These are phyloP conservation scores for Molorchus minor DNA, from an alignment of 2,888 invertebrate genomes.

Conservation along the genomic window DNA sequence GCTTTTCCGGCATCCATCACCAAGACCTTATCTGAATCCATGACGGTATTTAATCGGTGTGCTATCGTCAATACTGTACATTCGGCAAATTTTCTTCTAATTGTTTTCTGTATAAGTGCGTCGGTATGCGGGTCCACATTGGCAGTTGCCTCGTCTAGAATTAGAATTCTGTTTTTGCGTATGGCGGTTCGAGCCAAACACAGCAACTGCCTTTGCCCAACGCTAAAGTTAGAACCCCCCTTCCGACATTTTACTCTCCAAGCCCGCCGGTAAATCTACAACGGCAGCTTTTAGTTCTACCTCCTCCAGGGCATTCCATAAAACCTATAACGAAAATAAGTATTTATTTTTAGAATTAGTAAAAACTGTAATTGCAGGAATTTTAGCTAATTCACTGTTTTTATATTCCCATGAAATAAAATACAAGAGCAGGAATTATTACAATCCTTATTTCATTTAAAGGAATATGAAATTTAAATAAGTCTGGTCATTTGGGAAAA, in stretches of 20 bases:
- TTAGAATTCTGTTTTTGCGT: slow-evolving; percentile 57
- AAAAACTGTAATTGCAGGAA: background rate
- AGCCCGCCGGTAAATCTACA: slow-evolving; percentile 63
- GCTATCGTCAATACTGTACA: slow-evolving; percentile 86
- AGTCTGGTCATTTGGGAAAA: too few relatives aligned
- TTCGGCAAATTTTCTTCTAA: slow-evolving; percentile 74
- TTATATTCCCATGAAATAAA: too few relatives aligned
- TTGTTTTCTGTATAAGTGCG: slow-evolving; percentile 78
- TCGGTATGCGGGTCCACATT: slow-evolving; percentile 83
- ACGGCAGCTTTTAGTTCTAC: slow-evolving; percentile 74
- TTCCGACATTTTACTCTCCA: slow-evolving; percentile 63
- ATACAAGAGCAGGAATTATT: too few relatives aligned
- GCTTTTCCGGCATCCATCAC: slow-evolving; percentile 81
- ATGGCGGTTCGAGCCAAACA: slow-evolving; percentile 71
- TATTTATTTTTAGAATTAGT: background rate
- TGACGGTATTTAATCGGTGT: slow-evolving; percentile 82
- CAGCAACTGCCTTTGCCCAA: slow-evolving; percentile 70
- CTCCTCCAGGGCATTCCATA: slow-evolving; percentile 85
- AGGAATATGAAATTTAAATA: too few relatives aligned
- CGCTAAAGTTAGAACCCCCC: slow-evolving; percentile 64
- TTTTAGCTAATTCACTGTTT: background rate
- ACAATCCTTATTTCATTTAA: too few relatives aligned
- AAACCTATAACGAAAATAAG: slow-evolving; percentile 53
- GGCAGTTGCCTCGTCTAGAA: slow-evolving; percentile 77
- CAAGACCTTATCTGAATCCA: slow-evolving; percentile 82